Conservation (phyloP, 2,797 vertebrate species). For the Danio jaintianensis region DNA sequence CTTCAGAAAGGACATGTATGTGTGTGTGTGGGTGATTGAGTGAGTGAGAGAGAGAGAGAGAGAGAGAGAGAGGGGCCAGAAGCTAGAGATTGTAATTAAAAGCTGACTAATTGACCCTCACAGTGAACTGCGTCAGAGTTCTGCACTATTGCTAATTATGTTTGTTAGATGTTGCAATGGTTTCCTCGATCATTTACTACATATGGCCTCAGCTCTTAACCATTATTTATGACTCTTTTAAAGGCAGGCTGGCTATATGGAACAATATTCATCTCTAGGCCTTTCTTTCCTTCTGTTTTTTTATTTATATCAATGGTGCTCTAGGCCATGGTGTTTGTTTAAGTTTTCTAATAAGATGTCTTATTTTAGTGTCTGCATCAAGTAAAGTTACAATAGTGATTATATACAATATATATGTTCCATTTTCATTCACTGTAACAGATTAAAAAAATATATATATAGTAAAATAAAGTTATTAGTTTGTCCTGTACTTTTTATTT, state of each 20-base stretch:
- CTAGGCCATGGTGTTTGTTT: neutral
- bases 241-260: neutral
- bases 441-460: no score
- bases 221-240: conserved; percentile 37
- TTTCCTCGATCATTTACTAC: conserved; percentile 37
- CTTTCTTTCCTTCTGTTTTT: neutral
- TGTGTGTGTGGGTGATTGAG: no score
- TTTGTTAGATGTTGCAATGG: conserved; percentile 29
- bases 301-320: neutral
- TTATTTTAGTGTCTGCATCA: no score
- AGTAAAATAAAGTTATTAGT: no score
- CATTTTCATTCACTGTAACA: no score
- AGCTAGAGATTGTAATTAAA: conserved; percentile 75
- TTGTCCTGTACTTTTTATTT: no score
- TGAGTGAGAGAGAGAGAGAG: no score
- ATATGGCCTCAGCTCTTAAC: conserved; percentile 13
- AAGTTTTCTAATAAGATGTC: neutral
- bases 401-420: no score
- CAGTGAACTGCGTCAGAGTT: conserved; percentile 65
- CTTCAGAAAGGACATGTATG: conserved; percentile 10
- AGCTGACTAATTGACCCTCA: conserved; percentile 74
- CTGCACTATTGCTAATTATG: conserved; percentile 37
- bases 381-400: no score
- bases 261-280: neutral
- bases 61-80: conserved; percentile 65